Percentiles rank a stretch among this genome's conserved stretches.
Evolutionary conservation across 2,888 invertebrate genomes (phyloP).

Genomic region (Spatulosminthurus flaviceps): DNA sequence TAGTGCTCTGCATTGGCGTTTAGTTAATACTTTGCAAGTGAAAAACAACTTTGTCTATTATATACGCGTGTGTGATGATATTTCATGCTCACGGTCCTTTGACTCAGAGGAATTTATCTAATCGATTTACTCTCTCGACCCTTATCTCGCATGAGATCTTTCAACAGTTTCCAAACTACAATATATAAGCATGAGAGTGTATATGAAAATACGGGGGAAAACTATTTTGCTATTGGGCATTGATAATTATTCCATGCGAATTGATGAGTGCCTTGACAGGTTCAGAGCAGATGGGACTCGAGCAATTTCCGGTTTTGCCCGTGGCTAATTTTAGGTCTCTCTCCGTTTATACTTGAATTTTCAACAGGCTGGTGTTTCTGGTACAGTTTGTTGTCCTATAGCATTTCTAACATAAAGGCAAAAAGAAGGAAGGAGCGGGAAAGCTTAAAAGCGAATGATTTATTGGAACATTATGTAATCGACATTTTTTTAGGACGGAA

Average conservation of each 20-base stretch:
- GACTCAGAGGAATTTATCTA: constrained; percentile 12
- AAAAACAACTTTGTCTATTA: too few relatives aligned
- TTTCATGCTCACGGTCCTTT: too few relatives aligned
- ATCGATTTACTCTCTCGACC: neutral
- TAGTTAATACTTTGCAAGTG: too few relatives aligned
- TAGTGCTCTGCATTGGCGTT: too few relatives aligned
- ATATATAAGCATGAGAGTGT: too few relatives aligned
- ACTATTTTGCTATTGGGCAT: constrained; percentile 8
- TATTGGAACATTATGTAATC: too few relatives aligned
- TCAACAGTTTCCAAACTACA: constrained; percentile 16
- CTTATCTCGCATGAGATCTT: neutral
- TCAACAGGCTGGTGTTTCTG: too few relatives aligned
- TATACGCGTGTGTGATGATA: too few relatives aligned
- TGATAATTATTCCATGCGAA: constrained; percentile 24
- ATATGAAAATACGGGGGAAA: neutral
- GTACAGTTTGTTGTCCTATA: too few relatives aligned
- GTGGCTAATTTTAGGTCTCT: constrained; percentile 1
- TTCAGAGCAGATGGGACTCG: constrained; percentile 30
- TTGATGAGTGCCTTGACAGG: constrained; percentile 43
- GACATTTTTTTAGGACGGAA: too few relatives aligned
- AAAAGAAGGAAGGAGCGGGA: too few relatives aligned
- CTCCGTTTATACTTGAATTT: neutral
- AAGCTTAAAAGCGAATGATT: too few relatives aligned
- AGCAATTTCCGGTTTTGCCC: constrained; percentile 40
- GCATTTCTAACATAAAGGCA: neutral